Evolutionary conservation across 2,797 vertebrate species (phyloP), one percentile per base, ranked within the genome.

Genomic region (Silurus lanzhouensis): DNA sequence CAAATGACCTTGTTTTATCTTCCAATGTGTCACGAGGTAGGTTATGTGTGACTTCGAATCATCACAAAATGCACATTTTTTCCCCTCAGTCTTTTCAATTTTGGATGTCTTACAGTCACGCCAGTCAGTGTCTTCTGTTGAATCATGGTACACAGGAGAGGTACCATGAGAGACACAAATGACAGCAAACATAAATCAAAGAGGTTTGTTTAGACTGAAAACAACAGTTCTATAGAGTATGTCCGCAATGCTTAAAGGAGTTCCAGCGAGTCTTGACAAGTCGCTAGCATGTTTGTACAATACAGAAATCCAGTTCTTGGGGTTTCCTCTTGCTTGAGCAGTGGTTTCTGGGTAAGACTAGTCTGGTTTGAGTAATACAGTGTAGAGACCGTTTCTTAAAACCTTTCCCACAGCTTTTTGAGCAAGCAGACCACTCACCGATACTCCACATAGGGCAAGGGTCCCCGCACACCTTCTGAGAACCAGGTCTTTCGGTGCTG

Each of bases 291-390:
- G 94, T 93, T 87, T 91, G 95, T 90, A 96, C 89, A 86, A 93
- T 93, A 93, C 98, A 99, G 92, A 99, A 99, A 95, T 99, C 98
- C 93, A 99, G 93, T 93, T 99, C 98, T 95, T 99, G 98, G 6
- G 98, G 98, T 92, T 99, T 99, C 88, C 95, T 96, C 71, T 95
- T 93, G 89, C 95, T 93, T 89, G 91, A 92, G 92, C 98, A 99
- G 83, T 95, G 97, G 88, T 97, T 96, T 88, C 98, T 94, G 5
- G 96, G 94, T 89, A 99, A 93, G 83, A 94, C 88, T 63, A 92
- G 91, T 55, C 96, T 96, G 0, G 79, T 87, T 0, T 94, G 93
- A 61, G 94, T 94, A 87, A 88, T 83, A 85, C 98, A 99, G 86
- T 95, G 95, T 91, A 99, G 84, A 0, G 93, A 92, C 78, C 98